phyloP scores from a whole-genome alignment of 1,140 invertebrate genomes.

The Drosophila tropicalis region DNA sequence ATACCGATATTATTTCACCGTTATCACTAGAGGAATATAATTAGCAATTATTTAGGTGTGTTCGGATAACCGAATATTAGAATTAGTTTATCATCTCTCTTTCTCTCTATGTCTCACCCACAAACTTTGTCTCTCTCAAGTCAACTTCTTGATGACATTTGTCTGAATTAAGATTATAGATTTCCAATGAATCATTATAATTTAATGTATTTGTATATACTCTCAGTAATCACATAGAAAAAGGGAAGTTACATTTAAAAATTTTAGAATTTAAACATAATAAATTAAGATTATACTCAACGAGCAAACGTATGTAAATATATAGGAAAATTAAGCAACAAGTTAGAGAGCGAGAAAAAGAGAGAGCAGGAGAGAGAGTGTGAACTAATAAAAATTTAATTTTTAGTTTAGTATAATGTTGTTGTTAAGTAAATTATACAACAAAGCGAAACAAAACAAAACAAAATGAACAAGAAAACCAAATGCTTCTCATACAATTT shows the following conservation, averaged over 20 bases:
- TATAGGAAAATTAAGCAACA: neutral
- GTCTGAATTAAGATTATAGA: neutral
- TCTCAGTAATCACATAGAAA: too few relatives aligned
- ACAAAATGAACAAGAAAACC: conserved; percentile 32
- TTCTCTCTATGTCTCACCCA: neutral
- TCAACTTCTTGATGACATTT: too few relatives aligned
- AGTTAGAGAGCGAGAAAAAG: neutral
- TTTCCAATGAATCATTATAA: neutral
- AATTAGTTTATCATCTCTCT: neutral
- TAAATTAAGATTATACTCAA: neutral
- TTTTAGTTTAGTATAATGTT: conserved; percentile 17
- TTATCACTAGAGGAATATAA: neutral
- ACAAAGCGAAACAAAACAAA: conserved; percentile 26
- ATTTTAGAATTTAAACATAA: neutral
- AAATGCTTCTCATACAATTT: conserved; percentile 57
- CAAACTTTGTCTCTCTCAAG: too few relatives aligned
- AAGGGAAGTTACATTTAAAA: neutral
- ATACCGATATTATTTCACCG: conserved; percentile 5
- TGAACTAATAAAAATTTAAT: neutral
- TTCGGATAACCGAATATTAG: neutral
- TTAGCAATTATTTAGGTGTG: conserved; percentile 16
- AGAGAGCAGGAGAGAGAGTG: conserved; percentile 5
- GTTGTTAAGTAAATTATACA: conserved; percentile 22
- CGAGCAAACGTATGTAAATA: neutral
- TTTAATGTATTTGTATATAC: neutral